A percentile compares a stretch with the other conserved stretches of the same genome.
Evolutionary conservation across 2,113 vertebrate genomes (phyloP).

Genomic region (Petrocephalus zakoni): DNA sequence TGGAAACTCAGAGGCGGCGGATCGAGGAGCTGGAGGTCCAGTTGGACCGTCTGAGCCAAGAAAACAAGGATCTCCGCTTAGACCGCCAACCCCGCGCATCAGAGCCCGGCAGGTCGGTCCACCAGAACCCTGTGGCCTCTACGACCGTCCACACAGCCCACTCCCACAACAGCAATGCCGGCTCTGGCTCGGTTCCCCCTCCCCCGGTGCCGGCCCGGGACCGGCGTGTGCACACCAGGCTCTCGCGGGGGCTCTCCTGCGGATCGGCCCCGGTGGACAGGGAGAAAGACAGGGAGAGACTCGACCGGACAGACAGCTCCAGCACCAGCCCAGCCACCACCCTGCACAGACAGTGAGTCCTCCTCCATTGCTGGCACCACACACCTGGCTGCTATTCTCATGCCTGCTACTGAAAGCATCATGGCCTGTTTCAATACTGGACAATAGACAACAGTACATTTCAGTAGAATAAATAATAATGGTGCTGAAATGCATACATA

Average conservation of each 20-base stretch:
- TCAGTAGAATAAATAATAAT: background rate
- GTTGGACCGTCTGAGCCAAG: constrained; percentile 76
- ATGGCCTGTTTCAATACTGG: background rate
- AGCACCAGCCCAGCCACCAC: constrained; percentile 72
- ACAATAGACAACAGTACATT: background rate
- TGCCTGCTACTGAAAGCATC: background rate
- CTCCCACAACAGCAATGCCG: constrained; percentile 52
- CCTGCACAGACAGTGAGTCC: constrained; percentile 78
- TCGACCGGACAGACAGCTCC: constrained; percentile 61
- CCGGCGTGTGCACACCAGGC: constrained; percentile 63
- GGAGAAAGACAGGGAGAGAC: constrained; percentile 57
- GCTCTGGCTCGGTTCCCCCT: constrained; percentile 48
- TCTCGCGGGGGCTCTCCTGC: constrained; percentile 69
- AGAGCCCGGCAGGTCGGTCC: constrained; percentile 40
- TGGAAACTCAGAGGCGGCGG: constrained; percentile 77
- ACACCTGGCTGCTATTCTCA: background rate
- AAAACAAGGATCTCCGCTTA: constrained; percentile 77
- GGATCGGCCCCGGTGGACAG: constrained; percentile 66
- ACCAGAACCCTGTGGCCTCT: constrained; percentile 18
- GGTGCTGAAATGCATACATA: background rate
- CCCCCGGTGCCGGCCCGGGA: constrained; percentile 56
- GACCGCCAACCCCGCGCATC: constrained; percentile 50
- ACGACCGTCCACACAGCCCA: constrained; percentile 43
- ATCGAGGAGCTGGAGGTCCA: constrained; percentile 86
- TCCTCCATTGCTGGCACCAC: background rate